phyloP scores from a whole-genome alignment of 2,888 invertebrate genomes.

The Idaea dimidiata region DNA sequence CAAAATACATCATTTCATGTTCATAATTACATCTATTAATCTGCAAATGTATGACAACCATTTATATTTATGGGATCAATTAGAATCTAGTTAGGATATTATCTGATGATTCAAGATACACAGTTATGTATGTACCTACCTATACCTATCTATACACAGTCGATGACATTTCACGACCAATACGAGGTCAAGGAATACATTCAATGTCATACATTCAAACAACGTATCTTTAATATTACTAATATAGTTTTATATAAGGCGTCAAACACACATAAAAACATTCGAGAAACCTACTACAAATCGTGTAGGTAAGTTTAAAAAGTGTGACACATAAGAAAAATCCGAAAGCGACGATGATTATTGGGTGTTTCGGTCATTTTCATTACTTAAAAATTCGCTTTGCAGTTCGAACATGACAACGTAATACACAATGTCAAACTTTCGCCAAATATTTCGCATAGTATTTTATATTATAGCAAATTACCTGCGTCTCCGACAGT shows the following conservation, averaged over 20 bases:
- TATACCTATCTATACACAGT: background rate
- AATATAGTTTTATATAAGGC: no score
- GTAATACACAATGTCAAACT: no score
- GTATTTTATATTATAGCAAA: background rate
- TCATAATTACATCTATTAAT: background rate
- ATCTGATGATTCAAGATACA: background rate
- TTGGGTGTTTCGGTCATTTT: no score
- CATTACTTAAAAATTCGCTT: no score
- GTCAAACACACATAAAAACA: no score
- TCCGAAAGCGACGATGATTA: no score
- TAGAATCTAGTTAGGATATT: background rate
- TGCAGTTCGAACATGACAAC: no score
- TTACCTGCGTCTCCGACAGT: conserved; percentile 80
- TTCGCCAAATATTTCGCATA: no score
- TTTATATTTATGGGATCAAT: background rate
- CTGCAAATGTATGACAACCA: background rate
- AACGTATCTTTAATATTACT: background rate
- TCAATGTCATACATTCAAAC: background rate
- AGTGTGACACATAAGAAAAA: no score
- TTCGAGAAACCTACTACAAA: no score
- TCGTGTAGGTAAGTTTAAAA: no score
- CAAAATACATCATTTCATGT: background rate
- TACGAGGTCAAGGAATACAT: background rate
- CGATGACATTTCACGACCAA: background rate
- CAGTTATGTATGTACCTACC: background rate